Percentiles rank a stretch among this genome's conserved stretches.
These are phyloP conservation scores for Anser brachyrhynchus DNA, from an alignment of 2,113 vertebrate genomes.

Conservation along the genomic window DNA sequence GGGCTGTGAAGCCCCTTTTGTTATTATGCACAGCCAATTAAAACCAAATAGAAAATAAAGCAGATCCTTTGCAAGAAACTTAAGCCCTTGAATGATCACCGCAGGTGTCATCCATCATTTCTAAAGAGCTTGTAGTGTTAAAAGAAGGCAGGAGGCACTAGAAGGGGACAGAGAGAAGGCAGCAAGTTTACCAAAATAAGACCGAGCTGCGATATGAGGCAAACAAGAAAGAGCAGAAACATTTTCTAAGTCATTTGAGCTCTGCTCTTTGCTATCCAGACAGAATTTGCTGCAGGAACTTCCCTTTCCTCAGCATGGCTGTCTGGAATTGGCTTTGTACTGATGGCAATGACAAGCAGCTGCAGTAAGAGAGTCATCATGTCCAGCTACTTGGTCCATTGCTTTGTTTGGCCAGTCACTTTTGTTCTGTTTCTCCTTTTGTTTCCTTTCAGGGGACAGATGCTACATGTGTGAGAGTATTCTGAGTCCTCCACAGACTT, in stretches of 20 bases:
- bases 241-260: not conserved
- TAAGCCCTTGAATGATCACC: not conserved
- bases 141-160: not conserved
- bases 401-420: not conserved
- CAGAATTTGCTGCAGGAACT: not conserved
- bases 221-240: not conserved
- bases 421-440: not conserved
- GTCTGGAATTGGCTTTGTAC: not conserved
- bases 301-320: not conserved
- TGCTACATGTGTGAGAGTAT: not conserved
- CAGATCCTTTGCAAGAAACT: not conserved
- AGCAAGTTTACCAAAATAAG: not conserved
- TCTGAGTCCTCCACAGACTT: not conserved
- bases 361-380: not conserved
- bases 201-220: not conserved
- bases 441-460: not conserved
- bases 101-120: not conserved
- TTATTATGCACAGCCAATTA: not conserved
- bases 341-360: not conserved
- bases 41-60: constrained; percentile 9
- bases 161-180: not conserved
- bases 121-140: not conserved
- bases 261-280: not conserved
- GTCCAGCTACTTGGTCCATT: not conserved
- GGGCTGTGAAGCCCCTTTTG: not conserved